Evolutionary conservation across 2,797 vertebrate species (phyloP).

Genomic region (Masticophis lateralis): DNA sequence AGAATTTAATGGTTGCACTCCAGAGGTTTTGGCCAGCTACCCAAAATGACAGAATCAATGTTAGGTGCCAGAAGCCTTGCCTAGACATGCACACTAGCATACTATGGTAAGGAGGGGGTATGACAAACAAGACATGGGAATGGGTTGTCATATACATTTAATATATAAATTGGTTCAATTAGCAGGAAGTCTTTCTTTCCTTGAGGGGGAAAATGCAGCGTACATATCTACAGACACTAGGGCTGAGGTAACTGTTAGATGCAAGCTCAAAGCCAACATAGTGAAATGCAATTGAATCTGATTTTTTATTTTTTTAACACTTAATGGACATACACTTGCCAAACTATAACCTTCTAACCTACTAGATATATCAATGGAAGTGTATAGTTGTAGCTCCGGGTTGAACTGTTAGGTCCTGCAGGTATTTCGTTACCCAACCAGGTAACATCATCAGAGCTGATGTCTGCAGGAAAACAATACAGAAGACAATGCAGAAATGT

Average conservation of each 20-base stretch:
- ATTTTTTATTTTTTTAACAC: background rate
- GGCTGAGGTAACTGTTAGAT: background rate
- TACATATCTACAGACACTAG: background rate
- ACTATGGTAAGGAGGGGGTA: background rate
- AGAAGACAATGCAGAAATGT: background rate
- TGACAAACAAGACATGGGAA: background rate
- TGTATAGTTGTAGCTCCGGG: background rate
- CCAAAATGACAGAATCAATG: background rate
- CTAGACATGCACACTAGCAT: background rate
- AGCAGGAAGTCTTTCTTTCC: background rate
- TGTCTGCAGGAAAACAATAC: background rate
- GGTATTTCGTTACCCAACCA: background rate
- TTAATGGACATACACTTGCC: background rate
- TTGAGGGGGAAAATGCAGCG: background rate
- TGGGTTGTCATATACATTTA: background rate
- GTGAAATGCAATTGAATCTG: background rate
- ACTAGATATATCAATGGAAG: background rate
- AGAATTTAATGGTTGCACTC: background rate
- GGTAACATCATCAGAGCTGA: background rate
- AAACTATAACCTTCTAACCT: background rate
- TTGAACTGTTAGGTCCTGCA: background rate
- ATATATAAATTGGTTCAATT: background rate
- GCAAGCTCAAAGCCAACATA: background rate
- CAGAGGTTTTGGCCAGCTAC: background rate
- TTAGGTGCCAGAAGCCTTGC: background rate